Evolutionary conservation across 2,888 invertebrate species (phyloP), one percentile per base, ranked within the genome.

Genomic region (Nomada hirtipes): DNA sequence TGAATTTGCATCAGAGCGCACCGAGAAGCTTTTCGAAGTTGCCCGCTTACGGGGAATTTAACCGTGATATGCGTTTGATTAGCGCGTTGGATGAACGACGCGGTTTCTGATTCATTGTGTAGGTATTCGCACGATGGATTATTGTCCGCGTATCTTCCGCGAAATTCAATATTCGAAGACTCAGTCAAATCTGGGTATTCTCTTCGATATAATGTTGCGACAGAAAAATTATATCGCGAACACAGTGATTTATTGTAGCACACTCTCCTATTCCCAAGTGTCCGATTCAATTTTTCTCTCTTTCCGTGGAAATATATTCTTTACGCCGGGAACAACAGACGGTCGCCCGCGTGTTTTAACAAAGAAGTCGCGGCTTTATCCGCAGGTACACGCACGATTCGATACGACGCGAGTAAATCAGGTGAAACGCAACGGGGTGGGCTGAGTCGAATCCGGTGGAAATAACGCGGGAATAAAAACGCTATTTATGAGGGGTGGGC

Each of bases 401-500:
- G 70, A 44, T n/a, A 15, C 13, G 18, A 10, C 0, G 15, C 23
- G 36, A 53, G 52, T 71, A 71, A 71, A 71, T 71, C 61, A 53
- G 70, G n/a, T 29, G 44, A 23, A 26, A 55, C 55, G 42, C 42
- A 15, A 20, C 23, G 18, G 9, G 9, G 18, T 15, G 53, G 42
- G 36, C 4, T 26, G 29, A 60, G 59, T 36, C 59, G 63, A 74
- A 55, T 55, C 42, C 53, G 59, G 10, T 59, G 57, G 71, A 59
- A 83, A 67, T 76, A 84, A 82, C 83, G 76, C 70, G 76, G 82
- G 65, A 79, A 79, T 79, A 84, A 84, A 79, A 83, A 69, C 74
- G 71, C 74, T 78, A 82, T 82, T 76, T 82, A 82, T 74, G 70
- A 76, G 71, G 70, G 59, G 44, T 18, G 55, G 68, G 20, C 69